These are phyloP conservation scores for Poecilia wingei DNA, from an alignment of 2,797 vertebrate species.

Conservation along the genomic window DNA sequence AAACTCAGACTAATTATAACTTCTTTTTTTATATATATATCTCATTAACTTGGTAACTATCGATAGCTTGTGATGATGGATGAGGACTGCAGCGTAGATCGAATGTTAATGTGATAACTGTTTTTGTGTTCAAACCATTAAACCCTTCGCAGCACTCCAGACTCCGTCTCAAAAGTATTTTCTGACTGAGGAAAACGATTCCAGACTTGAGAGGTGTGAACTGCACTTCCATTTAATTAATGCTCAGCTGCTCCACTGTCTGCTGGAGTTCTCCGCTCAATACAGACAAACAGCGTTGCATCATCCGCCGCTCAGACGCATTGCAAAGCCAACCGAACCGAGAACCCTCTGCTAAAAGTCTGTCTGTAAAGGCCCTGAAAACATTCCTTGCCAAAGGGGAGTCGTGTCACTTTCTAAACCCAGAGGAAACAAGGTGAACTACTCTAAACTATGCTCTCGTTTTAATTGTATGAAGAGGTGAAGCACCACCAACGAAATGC, in stretches of 20 bases:
- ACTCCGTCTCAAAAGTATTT: not conserved
- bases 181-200: not conserved
- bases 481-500: not conserved
- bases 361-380: not conserved
- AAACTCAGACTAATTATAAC: not conserved
- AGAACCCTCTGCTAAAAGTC: not conserved
- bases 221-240: slow-evolving; percentile 1
- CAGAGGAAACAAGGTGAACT: not conserved
- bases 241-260: not conserved
- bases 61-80: not conserved
- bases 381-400: not conserved
- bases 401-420: not conserved
- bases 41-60: not conserved
- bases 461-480: not conserved
- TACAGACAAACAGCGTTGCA: not conserved
- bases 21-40: not conserved
- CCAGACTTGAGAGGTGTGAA: slow-evolving; percentile 7
- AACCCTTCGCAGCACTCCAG: not conserved
- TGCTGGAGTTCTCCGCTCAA: not conserved
- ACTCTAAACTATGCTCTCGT: not conserved
- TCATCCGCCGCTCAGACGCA: not conserved
- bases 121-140: not conserved
- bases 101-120: not conserved
- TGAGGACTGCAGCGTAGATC: not conserved
- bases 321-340: not conserved